Evolutionary conservation across 1,140 invertebrate genomes (phyloP), one percentile per base, ranked within the genome.

Genomic region (Parasteatoda tepidariorum): DNA sequence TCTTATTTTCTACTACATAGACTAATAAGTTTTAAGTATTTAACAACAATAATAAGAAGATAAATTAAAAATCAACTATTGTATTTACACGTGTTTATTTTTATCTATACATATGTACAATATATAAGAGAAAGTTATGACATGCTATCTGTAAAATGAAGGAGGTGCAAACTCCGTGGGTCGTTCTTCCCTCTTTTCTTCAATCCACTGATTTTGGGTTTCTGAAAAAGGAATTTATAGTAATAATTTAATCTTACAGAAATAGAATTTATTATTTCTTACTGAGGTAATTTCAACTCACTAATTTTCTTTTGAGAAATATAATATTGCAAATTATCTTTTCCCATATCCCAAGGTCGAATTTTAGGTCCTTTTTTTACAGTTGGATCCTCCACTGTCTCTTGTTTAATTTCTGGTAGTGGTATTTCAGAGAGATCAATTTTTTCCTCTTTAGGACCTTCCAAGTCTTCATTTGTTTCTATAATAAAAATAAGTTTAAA

Each of bases 311-410:
- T 74, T 31, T 74, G 28, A 24, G 81, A 31, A n/a, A 57, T 34
- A 66, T 66, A 66, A 13, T 57, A 9, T 33, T 41, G 31, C 2
- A 82, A 30, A 48, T 30, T 33, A 28, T 30, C 22, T 55, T 83
- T 83, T 4, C 81, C 81, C 34, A 74, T 30, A 75, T 83, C 81
- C 81, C 81, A 83, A 30, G 81, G 81, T 38, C 81, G n/a, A 11
- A 83, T 38, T 67, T 83, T 83, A 11, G 41, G 28, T 71, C 55
- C 38, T 26, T 82, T 82, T 31, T 70, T 71, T 15, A 7, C 18
- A 26, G 54, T 18, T 48, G 70, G 48, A n/a, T 33, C 24, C 18
- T 48, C 38, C 18, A 13, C 38, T 48, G 38, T 13, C 1, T 48
- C 18, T 0, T 9, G 9, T 30, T 38, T 11, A 4, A 11, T 15